Evolutionary conservation across 2,797 vertebrate species (phyloP).

Genomic region (Manis pentadactyla): DNA sequence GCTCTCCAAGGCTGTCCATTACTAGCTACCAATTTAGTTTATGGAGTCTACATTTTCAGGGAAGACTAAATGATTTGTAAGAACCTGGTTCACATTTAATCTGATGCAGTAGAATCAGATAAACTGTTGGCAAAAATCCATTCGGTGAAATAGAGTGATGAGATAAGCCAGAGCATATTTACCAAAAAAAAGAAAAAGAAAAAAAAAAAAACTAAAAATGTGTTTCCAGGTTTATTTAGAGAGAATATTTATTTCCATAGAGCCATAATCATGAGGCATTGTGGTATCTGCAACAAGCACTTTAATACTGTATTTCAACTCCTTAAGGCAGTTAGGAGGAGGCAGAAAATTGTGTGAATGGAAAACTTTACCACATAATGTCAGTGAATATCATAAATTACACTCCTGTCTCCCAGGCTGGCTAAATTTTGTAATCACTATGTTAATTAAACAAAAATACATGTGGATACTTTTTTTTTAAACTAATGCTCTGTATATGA

Average conservation of each 20-base stretch:
- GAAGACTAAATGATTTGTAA: neutral
- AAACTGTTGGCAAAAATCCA: conserved; percentile 4
- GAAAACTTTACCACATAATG: neutral
- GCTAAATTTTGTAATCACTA: neutral
- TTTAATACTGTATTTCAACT: conserved; percentile 47
- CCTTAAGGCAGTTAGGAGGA: neutral
- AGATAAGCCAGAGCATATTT: neutral
- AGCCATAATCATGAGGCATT: conserved; percentile 50
- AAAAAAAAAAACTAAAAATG: conserved; percentile 28
- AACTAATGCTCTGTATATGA: neutral
- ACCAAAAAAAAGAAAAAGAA: neutral
- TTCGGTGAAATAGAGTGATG: neutral
- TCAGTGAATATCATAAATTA: neutral
- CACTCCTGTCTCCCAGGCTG: neutral
- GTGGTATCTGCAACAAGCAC: neutral
- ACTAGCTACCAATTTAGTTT: conserved; percentile 20
- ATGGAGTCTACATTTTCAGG: conserved; percentile 33
- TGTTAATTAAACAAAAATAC: neutral
- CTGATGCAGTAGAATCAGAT: neutral
- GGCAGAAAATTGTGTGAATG: neutral
- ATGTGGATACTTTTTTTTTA: neutral
- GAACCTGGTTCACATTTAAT: neutral
- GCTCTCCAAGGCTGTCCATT: neutral
- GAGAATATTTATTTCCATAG: conserved; percentile 50
- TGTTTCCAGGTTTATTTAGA: conserved; percentile 48